Evolutionary conservation across 2,888 invertebrate species (phyloP).

Genomic region (Habrosyne pyritoides): DNA sequence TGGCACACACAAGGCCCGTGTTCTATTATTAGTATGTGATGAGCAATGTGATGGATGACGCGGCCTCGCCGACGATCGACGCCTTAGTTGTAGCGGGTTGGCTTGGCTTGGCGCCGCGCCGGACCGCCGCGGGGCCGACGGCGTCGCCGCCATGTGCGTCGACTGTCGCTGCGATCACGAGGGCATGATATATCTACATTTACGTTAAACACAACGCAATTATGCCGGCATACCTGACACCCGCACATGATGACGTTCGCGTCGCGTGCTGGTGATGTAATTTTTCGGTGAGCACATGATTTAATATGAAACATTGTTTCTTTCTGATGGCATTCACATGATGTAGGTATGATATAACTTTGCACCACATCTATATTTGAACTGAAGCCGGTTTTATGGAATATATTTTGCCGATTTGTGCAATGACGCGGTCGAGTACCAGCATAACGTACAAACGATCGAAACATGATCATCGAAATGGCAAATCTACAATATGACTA

Average conservation of each 20-base stretch:
- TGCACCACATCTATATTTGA: conserved; percentile 12
- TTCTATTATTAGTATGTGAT: conserved; percentile 77
- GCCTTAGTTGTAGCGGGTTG: conserved; percentile 13
- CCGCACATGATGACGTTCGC: conserved; percentile 56
- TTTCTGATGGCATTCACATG: conserved; percentile 25
- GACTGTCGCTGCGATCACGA: conserved; percentile 45
- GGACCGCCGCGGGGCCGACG: conserved; percentile 15
- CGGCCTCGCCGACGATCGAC: conserved; percentile 60
- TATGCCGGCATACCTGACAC: conserved; percentile 49
- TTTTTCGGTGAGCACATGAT: conserved; percentile 45
- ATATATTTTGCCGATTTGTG: too few relatives aligned
- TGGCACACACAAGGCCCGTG: conserved; percentile 43
- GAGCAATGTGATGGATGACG: conserved; percentile 77
- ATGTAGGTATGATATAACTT: too few relatives aligned
- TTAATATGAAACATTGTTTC: conserved; percentile 47
- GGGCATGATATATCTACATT: conserved; percentile 37
- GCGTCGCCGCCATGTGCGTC: conserved; percentile 13
- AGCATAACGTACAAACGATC: too few relatives aligned
- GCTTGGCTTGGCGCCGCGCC: conserved; percentile 35
- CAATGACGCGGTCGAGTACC: too few relatives aligned
- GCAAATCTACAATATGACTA: too few relatives aligned
- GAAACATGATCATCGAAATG: too few relatives aligned
- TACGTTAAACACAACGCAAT: conserved; percentile 34
- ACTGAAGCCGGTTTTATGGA: too few relatives aligned
- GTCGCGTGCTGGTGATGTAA: conserved; percentile 60